Evolutionary conservation across 2,113 vertebrate species (phyloP).

Genomic region (Azemiops feae): DNA sequence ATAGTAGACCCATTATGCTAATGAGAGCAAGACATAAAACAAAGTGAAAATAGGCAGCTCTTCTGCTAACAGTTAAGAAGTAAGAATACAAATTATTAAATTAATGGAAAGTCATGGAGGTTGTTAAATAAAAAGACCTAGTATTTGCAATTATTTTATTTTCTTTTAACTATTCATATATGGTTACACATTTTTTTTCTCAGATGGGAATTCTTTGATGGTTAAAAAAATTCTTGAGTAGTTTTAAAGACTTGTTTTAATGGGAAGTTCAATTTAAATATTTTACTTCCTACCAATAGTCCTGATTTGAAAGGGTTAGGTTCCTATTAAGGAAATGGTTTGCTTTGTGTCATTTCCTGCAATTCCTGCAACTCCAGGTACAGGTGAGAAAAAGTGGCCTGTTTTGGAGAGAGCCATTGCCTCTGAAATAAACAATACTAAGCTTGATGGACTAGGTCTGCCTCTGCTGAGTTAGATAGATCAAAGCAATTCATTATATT

Average conservation of each 20-base stretch:
- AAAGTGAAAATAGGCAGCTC: conserved; percentile 28
- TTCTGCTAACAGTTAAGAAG: conserved; percentile 20
- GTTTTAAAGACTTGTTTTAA: background rate
- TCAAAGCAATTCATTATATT: background rate
- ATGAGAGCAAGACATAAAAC: conserved; percentile 35
- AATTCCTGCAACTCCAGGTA: background rate
- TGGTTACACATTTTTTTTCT: background rate
- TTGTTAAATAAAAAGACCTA: background rate
- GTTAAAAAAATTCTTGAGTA: background rate
- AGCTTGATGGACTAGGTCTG: background rate
- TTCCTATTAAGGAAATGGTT: background rate
- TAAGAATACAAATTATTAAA: conserved; percentile 33
- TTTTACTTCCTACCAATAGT: background rate
- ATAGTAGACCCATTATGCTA: conserved; percentile 30
- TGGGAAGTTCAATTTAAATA: background rate
- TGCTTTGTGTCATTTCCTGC: background rate
- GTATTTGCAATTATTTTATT: background rate
- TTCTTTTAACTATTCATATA: background rate
- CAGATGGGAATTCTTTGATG: background rate
- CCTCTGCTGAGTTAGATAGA: background rate
- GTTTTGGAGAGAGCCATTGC: background rate
- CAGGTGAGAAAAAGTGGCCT: background rate
- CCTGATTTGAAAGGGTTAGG: background rate
- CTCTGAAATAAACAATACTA: background rate
- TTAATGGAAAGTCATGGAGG: conserved; percentile 11